A percentile compares a stretch with the other conserved stretches of the same genome.
These are phyloP conservation scores for Homalodisca vitripennis DNA, from an alignment of 1,140 invertebrate genomes.

Conservation along the genomic window DNA sequence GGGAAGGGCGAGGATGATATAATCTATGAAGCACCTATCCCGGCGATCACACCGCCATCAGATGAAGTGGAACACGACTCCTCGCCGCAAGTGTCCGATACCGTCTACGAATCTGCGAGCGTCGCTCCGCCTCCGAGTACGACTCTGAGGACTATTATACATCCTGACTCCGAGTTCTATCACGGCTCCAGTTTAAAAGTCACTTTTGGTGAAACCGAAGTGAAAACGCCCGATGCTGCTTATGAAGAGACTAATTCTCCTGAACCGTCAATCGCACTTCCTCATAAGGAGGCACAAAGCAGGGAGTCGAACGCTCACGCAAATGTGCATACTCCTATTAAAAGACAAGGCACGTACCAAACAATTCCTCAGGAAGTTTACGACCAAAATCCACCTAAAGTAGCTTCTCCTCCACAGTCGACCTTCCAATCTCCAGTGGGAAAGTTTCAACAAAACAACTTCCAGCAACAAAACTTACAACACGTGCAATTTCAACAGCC, in stretches of 20 bases:
- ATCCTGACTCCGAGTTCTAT: conserved; percentile 77
- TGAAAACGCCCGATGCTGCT: conserved; percentile 26
- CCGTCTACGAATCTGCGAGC: conserved; percentile 36
- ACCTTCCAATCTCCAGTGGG: conserved; percentile 17
- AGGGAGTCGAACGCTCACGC: conserved; percentile 34
- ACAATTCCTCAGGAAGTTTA: conserved; percentile 24
- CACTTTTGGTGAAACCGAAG: conserved; percentile 39
- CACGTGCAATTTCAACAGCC: conserved; percentile 21
- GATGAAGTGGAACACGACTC: conserved; percentile 31
- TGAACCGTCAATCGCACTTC: conserved; percentile 32
- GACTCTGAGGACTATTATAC: conserved; percentile 76
- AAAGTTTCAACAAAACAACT: conserved; percentile 23
- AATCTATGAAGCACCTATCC: conserved; percentile 72
- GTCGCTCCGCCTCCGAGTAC: conserved; percentile 58
- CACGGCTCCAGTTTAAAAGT: conserved; percentile 50
- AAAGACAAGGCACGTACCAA: conserved; percentile 32
- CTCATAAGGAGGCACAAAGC: conserved; percentile 36
- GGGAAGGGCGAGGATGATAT: conserved; percentile 54
- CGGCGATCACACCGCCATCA: conserved; percentile 66
- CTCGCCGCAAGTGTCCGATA: conserved; percentile 44
- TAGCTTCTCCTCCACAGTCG: background rate
- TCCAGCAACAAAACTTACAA: conserved; percentile 28
- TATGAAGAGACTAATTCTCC: conserved; percentile 33
- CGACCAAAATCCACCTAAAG: conserved; percentile 18
- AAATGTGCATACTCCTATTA: conserved; percentile 29